Evolutionary conservation across 2,113 vertebrate genomes (phyloP), one percentile per base, ranked within the genome.

Genomic region (Origma solitaria): DNA sequence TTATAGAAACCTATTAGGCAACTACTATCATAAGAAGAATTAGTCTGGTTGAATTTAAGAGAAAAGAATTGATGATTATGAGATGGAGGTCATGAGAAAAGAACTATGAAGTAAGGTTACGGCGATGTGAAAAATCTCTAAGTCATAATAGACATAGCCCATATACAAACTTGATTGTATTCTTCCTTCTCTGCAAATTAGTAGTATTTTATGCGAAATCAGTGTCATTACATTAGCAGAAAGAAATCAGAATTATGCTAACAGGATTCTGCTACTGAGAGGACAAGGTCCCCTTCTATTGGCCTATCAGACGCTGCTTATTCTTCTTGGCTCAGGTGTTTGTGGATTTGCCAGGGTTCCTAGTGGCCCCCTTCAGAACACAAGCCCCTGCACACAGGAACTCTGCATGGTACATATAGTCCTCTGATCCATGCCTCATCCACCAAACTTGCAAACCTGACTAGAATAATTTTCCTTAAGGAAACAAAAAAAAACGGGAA

Each of bases 1-100:
- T 96, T 95, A 76, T 80, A 94, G 50, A 96, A 97, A 94, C 40
- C 73, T 96, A 95, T 95, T 95, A 95, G 79, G 76, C 85, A 97
- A 94, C 95, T 96, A 89, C 92, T 94, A 92, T 82, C 5, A 7
- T 82, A 90, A 92, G 57, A 38, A 85, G 66, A 95, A 93, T 95
- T 92, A 92, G 69, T 75, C 84, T 82, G 70, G 68, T 82, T 54
- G 88, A 88, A 85, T 96, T 95, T 95, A 90, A 90, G 83, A 91
- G 58, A 76, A 90, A 91, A 90, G 62, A 95, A 95, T 62, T 94
- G 69, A 86, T 90, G 88, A 87, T 86, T 90, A 56, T 88, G 81
- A 88, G 51, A 90, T 10, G 45, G 51, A 95, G 96, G 94, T 94
- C 84, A 94, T 0, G 6, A 86, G 71, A 76, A 92, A 95, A 92